phyloP scores from a whole-genome alignment of 2,888 invertebrate genomes.

The Malthinus flaveolus region DNA sequence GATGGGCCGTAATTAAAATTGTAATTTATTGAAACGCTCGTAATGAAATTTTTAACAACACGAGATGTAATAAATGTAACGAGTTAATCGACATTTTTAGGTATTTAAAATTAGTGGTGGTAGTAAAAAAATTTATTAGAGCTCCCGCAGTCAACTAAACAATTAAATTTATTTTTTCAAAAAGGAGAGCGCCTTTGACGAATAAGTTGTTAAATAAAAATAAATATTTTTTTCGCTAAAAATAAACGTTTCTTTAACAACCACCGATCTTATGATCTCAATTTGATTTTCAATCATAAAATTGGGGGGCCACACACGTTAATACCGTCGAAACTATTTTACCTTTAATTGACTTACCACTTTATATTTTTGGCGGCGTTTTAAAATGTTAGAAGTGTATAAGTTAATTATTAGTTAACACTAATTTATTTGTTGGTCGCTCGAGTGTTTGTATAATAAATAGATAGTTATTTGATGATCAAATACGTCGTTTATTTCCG shows the following conservation, averaged over 20 bases:
- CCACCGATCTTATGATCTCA: conserved; percentile 34
- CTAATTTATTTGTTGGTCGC: too few species aligned
- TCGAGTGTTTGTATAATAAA: not conserved
- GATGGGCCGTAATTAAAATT: too few species aligned
- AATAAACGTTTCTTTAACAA: conserved; percentile 39
- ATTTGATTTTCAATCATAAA: conserved; percentile 41
- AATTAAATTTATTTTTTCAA: conserved; percentile 39
- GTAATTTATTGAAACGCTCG: not conserved
- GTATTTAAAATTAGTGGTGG: conserved; percentile 7
- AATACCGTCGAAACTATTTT: too few species aligned
- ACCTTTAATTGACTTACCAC: conserved; percentile 24
- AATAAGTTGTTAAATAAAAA: conserved; percentile 49
- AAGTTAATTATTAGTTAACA: conserved; percentile 1
- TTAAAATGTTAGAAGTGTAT: conserved; percentile 3
- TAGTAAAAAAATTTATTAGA: conserved; percentile 30
- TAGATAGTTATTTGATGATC: not conserved
- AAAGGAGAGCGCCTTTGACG: conserved; percentile 31
- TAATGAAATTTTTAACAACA: conserved; percentile 4
- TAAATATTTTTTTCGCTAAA: conserved; percentile 39
- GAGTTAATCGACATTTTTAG: conserved; percentile 7
- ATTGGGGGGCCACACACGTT: conserved; percentile 38
- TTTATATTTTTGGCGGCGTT: conserved; percentile 37
- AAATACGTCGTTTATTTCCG: conserved; percentile 18
- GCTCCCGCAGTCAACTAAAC: conserved; percentile 32
- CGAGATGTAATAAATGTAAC: conserved; percentile 1